Percentiles rank a stretch among this genome's conserved stretches.
These are phyloP conservation scores for Agrenia bidenticulata DNA, from an alignment of 2,888 invertebrate genomes.

Conservation along the genomic window DNA sequence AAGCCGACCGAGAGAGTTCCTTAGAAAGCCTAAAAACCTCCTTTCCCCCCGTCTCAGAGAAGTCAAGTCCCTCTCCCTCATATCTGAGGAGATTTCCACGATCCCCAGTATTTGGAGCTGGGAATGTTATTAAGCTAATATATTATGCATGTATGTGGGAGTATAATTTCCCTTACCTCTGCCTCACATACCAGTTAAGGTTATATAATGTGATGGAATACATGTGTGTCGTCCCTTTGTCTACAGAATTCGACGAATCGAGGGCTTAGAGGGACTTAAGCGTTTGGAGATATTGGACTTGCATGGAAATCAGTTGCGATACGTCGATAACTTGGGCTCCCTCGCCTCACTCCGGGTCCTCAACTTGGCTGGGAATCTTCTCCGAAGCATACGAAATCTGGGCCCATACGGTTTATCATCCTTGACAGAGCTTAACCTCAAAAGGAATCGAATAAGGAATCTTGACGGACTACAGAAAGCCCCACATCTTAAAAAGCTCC, in stretches of 20 bases:
- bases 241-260: conserved; percentile 72
- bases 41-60: too few relatives aligned
- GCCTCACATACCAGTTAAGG: too few relatives aligned
- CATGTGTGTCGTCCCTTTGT: too few relatives aligned
- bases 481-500: conserved; percentile 73
- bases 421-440: conserved; percentile 82
- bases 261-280: conserved; percentile 69
- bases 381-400: conserved; percentile 71
- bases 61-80: too few relatives aligned
- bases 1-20: conserved; percentile 10
- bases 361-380: conserved; percentile 89
- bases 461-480: conserved; percentile 77
- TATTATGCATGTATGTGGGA: too few relatives aligned
- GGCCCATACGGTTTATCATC: conserved; percentile 77
- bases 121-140: too few relatives aligned
- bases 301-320: conserved; percentile 84
- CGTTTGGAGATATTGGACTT: conserved; percentile 88
- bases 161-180: too few relatives aligned
- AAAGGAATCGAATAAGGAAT: conserved; percentile 78
- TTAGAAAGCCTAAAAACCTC: too few relatives aligned
- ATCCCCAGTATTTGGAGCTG: too few relatives aligned
- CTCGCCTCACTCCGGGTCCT: conserved; percentile 80
- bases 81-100: too few relatives aligned
- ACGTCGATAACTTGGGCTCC: conserved; percentile 69
- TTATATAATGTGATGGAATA: too few relatives aligned